These are phyloP conservation scores for Pristiophorus japonicus DNA, from an alignment of 2,113 vertebrate species.

Conservation along the genomic window DNA sequence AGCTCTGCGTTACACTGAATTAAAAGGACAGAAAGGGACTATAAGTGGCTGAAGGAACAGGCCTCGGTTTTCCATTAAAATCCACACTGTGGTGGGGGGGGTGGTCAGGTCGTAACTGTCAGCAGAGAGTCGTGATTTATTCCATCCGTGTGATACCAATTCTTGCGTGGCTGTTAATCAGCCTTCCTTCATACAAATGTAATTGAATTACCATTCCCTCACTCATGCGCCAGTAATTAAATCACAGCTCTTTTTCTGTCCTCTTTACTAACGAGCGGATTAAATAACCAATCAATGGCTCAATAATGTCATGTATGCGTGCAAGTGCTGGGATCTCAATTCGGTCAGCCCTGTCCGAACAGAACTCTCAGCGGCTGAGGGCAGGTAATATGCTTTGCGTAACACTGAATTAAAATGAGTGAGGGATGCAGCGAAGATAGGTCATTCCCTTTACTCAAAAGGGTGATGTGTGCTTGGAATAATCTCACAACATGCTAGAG, in stretches of 20 bases:
- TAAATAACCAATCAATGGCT: constrained; percentile 5
- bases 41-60: background rate
- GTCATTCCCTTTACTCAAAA: background rate
- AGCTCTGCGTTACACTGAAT: too few relatives aligned
- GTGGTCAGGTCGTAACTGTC: background rate
- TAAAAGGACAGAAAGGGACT: background rate
- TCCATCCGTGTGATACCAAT: background rate
- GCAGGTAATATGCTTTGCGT: background rate
- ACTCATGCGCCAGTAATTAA: background rate
- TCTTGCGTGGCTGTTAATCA: background rate
- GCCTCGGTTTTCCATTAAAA: background rate
- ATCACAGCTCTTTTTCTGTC: background rate
- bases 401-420: background rate
- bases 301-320: background rate
- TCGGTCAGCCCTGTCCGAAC: background rate
- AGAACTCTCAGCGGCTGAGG: too few relatives aligned
- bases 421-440: background rate
- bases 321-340: background rate
- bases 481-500: background rate
- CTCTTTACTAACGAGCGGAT: background rate
- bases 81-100: background rate
- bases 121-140: background rate
- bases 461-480: background rate
- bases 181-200: background rate
- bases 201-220: constrained; percentile 16